phyloP scores from a whole-genome alignment of 2,113 vertebrate species.

The Cephalopterus ornatus region DNA sequence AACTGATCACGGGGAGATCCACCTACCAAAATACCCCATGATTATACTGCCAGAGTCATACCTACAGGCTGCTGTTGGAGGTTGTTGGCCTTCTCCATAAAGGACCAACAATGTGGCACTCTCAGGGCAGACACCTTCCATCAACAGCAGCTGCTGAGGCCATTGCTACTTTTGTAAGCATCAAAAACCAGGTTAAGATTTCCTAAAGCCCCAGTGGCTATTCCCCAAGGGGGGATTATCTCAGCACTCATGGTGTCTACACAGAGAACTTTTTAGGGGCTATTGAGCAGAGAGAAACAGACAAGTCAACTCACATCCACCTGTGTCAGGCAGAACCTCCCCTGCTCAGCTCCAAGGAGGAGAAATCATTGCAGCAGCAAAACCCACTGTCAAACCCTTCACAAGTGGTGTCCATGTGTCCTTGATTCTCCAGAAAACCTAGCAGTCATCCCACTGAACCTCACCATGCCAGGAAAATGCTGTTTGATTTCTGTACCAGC shows the following conservation, averaged over 20 bases:
- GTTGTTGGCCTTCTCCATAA: neutral
- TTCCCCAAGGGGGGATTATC: neutral
- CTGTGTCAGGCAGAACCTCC: neutral
- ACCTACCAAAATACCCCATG: neutral
- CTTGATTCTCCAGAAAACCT: neutral
- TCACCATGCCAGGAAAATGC: neutral
- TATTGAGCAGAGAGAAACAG: neutral
- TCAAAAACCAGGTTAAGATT: neutral
- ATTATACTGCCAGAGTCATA: neutral
- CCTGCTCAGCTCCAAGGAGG: neutral
- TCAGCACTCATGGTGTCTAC: neutral
- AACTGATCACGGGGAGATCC: neutral
- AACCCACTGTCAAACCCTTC: neutral
- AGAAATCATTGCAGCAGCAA: neutral
- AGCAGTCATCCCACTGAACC: neutral
- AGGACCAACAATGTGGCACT: neutral
- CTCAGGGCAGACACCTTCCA: neutral
- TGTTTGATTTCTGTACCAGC: neutral
- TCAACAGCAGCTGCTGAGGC: neutral
- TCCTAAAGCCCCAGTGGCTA: neutral
- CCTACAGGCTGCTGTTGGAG: neutral
- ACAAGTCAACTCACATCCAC: neutral
- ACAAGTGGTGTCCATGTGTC: neutral
- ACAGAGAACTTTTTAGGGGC: neutral
- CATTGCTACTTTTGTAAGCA: neutral